Evolutionary conservation across 2,113 vertebrate genomes (phyloP).

Genomic region (Odontophorus gujanensis): DNA sequence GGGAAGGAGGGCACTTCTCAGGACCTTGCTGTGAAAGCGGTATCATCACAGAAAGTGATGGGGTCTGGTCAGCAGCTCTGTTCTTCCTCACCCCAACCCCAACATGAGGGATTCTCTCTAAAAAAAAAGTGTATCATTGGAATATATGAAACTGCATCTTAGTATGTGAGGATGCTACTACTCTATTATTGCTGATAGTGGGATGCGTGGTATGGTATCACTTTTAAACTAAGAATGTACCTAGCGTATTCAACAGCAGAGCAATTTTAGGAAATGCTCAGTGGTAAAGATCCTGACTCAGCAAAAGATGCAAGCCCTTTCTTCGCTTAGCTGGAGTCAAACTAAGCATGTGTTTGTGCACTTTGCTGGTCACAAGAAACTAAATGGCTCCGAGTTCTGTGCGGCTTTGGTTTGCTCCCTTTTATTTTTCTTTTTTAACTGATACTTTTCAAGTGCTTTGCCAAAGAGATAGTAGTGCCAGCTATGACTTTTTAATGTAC

Average conservation of each 20-base stretch:
- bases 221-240: background rate
- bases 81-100: background rate
- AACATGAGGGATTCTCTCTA: background rate
- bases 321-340: background rate
- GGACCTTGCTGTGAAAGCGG: background rate
- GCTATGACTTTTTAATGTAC: conserved; percentile 42
- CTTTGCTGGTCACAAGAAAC: conserved; percentile 21
- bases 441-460: conserved; percentile 18
- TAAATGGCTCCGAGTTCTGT: background rate
- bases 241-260: background rate
- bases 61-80: background rate
- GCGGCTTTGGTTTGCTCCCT: background rate
- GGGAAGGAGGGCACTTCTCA: background rate
- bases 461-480: conserved; percentile 34
- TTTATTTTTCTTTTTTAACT: conserved; percentile 40
- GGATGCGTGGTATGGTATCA: background rate
- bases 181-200: background rate
- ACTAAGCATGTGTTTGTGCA: background rate
- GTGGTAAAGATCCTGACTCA: background rate
- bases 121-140: background rate
- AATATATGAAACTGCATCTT: background rate
- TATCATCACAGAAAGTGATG: background rate
- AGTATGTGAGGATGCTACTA: background rate
- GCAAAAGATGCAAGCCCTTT: background rate
- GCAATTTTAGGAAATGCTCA: background rate